Conservation (phyloP, 2,797 vertebrate species). For the Sitta carolinensis region DNA sequence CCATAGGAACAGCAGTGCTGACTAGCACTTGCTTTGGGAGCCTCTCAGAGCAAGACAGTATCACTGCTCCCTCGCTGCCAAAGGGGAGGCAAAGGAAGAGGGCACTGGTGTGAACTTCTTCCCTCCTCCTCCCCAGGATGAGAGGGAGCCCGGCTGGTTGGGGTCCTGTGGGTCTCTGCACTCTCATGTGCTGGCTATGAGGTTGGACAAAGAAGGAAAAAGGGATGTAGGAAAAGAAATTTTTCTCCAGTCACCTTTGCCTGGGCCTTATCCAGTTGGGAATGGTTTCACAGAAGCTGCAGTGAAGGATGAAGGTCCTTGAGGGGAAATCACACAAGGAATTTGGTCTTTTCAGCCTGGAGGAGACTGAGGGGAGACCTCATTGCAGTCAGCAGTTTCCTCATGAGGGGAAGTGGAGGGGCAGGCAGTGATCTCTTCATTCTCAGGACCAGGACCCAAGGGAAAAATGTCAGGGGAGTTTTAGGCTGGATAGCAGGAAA, state of each 20-base stretch:
- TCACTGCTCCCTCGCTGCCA: accelerated
- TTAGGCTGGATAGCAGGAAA: neutral
- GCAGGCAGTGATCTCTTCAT: neutral
- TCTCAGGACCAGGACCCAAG: neutral
- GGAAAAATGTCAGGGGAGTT: neutral
- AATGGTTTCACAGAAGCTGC: neutral
- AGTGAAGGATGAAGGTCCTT: neutral
- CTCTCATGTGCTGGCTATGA: accelerated
- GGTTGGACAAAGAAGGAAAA: too few species aligned
- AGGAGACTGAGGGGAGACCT: neutral
- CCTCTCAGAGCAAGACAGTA: neutral
- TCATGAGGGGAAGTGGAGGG: neutral
- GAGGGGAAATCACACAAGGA: neutral
- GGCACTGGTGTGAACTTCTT: neutral
- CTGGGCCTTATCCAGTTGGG: neutral
- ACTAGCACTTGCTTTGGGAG: neutral
- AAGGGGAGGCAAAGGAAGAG: neutral
- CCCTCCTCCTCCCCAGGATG: neutral
- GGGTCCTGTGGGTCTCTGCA: neutral
- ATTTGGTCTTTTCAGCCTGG: neutral
- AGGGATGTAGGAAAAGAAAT: neutral
- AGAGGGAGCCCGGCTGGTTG: neutral
- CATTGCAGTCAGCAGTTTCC: neutral
- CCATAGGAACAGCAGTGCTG: neutral
- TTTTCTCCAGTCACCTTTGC: neutral